Conservation (phyloP, 2,888 invertebrate species). For the Synanthedon vespiformis region DNA sequence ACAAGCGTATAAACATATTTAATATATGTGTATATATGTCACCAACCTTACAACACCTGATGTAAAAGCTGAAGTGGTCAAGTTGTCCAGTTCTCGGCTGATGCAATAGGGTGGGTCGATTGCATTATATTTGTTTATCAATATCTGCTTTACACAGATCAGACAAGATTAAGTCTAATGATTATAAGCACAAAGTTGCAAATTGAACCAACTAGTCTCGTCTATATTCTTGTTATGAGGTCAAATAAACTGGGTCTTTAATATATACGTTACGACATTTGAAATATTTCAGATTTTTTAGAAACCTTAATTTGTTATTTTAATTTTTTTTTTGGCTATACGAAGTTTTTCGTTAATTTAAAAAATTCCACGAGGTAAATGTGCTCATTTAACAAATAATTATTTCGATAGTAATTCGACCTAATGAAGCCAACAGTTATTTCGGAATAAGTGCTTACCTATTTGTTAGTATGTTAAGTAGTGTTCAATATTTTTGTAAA, state of each 20-base stretch:
- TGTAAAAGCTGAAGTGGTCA: slow-evolving; percentile 38
- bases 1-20: too few relatives aligned
- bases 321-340: too few relatives aligned
- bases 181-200: slow-evolving; percentile 20
- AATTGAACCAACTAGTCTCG: slow-evolving; percentile 12
- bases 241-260: not conserved
- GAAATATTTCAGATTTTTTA: not conserved
- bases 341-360: not conserved
- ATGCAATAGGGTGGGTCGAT: slow-evolving; percentile 51
- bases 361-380: not conserved
- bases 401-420: too few relatives aligned
- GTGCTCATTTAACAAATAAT: too few relatives aligned
- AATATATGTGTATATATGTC: too few relatives aligned
- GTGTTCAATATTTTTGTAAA: too few relatives aligned
- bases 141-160: slow-evolving; percentile 15
- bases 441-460: too few relatives aligned
- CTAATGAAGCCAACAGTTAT: too few relatives aligned
- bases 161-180: slow-evolving; percentile 24
- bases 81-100: slow-evolving; percentile 49
- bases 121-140: slow-evolving; percentile 43
- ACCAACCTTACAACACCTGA: slow-evolving; percentile 3
- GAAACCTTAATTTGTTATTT: too few relatives aligned
- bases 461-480: too few relatives aligned
- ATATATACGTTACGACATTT: not conserved
- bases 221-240: not conserved